Evolutionary conservation across 1,140 invertebrate genomes (phyloP).

Genomic region (Melanaphis sacchari): DNA sequence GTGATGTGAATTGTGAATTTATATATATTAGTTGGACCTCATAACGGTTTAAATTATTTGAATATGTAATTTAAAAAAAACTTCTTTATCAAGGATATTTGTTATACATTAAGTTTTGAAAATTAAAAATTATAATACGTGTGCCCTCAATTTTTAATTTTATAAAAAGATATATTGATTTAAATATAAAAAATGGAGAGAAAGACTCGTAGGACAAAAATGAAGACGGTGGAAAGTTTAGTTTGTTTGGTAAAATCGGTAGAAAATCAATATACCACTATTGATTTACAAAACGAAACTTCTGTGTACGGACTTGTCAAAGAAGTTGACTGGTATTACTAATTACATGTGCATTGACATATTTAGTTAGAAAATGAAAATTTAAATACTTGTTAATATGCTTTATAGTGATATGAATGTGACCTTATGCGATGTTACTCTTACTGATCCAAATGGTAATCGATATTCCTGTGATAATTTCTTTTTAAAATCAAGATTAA

Average conservation of each 20-base stretch:
- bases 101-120: neutral
- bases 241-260: constrained; percentile 57
- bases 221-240: constrained; percentile 58
- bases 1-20: no score
- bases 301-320: constrained; percentile 54
- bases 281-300: constrained; percentile 59
- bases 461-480: constrained; percentile 23
- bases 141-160: neutral
- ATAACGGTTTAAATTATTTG: neutral
- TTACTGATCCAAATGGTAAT: constrained; percentile 47
- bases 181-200: neutral
- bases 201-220: constrained; percentile 53
- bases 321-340: constrained; percentile 58
- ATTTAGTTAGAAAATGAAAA: neutral
- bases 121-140: neutral
- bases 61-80: neutral
- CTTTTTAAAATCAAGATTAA: constrained; percentile 49
- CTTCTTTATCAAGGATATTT: neutral
- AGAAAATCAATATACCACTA: constrained; percentile 50
- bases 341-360: neutral
- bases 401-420: constrained; percentile 49
- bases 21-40: no score
- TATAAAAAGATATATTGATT: neutral
- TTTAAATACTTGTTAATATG: neutral
- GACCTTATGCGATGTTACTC: constrained; percentile 17